These are phyloP conservation scores for Heliconius melpomene DNA, from an alignment of 1,140 invertebrate genomes.

Conservation along the genomic window DNA sequence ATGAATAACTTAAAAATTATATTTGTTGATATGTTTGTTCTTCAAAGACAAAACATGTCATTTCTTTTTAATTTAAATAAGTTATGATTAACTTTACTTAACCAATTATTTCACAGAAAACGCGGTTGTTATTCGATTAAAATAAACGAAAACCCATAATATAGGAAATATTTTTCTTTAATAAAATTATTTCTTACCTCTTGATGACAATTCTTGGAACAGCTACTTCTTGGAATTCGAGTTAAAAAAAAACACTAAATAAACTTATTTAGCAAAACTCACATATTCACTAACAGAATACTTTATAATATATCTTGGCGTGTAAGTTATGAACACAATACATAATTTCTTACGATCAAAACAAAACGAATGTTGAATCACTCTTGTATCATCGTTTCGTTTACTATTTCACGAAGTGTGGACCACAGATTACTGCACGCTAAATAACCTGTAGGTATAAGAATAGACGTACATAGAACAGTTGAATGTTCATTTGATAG, in stretches of 20 bases:
- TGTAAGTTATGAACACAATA: conserved; percentile 1
- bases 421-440: background rate
- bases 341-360: conserved; percentile 11
- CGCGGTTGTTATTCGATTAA: background rate
- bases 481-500: background rate
- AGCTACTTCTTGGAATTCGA: background rate
- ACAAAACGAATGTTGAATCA: conserved; percentile 15
- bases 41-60: background rate
- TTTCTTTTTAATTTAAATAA: background rate
- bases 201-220: background rate
- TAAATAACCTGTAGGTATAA: background rate
- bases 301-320: background rate
- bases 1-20: background rate
- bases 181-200: background rate
- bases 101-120: background rate
- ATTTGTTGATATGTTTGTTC: background rate
- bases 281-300: background rate
- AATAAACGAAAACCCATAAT: background rate
- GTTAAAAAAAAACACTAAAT: background rate
- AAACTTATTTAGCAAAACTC: background rate
- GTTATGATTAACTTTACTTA: background rate
- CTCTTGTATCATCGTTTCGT: conserved; percentile 8
- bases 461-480: background rate
- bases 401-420: conserved; percentile 6
- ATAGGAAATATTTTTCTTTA: background rate